A percentile compares a stretch with the other conserved stretches of the same genome.
Conservation (phyloP, 1,140 invertebrate genomes). For the Dendrolimus kikuchii region DNA sequence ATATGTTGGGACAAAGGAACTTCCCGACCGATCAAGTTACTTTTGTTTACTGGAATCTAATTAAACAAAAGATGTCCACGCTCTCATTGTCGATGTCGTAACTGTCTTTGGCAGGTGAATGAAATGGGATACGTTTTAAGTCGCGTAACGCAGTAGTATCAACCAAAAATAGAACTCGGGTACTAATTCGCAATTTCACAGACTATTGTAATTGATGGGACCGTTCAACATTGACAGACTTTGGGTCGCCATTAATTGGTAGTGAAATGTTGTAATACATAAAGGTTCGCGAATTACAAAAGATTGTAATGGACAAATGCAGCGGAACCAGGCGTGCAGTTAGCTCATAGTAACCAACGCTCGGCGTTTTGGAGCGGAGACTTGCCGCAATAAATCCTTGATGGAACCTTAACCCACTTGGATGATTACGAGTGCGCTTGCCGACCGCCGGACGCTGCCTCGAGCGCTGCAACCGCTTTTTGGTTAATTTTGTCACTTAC, state of each 20-base stretch:
- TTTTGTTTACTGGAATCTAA: conserved; percentile 58
- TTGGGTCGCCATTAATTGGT: conserved; percentile 37
- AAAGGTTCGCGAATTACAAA: conserved; percentile 36
- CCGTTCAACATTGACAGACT: conserved; percentile 30
- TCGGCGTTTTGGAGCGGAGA: conserved; percentile 66
- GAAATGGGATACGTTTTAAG: conserved; percentile 18
- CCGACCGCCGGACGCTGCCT: conserved; percentile 42
- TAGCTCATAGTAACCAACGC: conserved; percentile 62
- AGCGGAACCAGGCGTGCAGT: conserved; percentile 60
- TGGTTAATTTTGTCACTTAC: conserved; percentile 29
- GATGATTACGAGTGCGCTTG: conserved; percentile 61
- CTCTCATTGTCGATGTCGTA: conserved; percentile 31
- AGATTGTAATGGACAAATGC: conserved; percentile 54
- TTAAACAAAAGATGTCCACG: conserved; percentile 57
- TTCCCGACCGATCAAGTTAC: conserved; percentile 56
- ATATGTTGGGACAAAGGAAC: conserved; percentile 47
- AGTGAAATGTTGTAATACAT: conserved; percentile 14
- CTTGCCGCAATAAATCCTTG: conserved; percentile 72
- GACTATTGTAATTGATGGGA: too few relatives aligned
- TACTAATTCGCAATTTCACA: too few relatives aligned
- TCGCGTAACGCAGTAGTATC: too few relatives aligned
- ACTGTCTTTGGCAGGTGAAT: conserved; percentile 39
- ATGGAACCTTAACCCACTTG: conserved; percentile 71
- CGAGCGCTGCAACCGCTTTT: conserved; percentile 48
- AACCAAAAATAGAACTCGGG: too few relatives aligned